Evolutionary conservation across 2,888 invertebrate species (phyloP), one percentile per base, ranked within the genome.

Genomic region (Microctonus aethiopoides): DNA sequence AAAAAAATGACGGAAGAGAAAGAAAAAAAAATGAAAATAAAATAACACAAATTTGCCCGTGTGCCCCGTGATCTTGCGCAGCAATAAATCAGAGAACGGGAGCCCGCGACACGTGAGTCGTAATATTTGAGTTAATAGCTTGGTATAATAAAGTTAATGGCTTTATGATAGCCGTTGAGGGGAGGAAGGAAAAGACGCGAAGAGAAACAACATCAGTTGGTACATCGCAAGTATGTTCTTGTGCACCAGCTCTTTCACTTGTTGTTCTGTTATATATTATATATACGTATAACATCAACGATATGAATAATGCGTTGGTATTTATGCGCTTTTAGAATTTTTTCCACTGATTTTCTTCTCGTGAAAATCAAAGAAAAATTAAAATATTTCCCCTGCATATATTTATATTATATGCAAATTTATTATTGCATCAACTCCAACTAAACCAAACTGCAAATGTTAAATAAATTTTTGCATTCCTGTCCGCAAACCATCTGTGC

Each of bases 81-180:
- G 79, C 75, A 78, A 85, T 84, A 84, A 86, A 85, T 85, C 85
- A 85, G 77, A 74, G 68, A 73, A 74, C 77, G 76, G 79, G 80
- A 78, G 75, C 74, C 79, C 79, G 82, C 83, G 85, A 84, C 85
- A 85, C 85, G 85, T 81, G 82, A 84, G 83, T 84, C 84, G 84
- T 84, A 84, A 85, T 84, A 85, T 83, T 84, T 84, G 82, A 85
- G 83, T 85, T 85, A 86, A 86, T 84, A 82, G 83, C 83, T 80
- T 78, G 77, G 81, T 83, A 83, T 83, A 86, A 86, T 85, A 86
- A 86, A 86, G 81, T 85, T 86, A 86, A 86, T 85, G 81, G 86
- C 83, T 86, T 85, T 82, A 84, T 82, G 83, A 84, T 84, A 83
- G 83, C 81, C 78, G 77, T 80, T 77, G 80, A 78, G 75, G 61